Evolutionary conservation across 2,888 invertebrate genomes (phyloP).

Genomic region (Atethmia centrago): DNA sequence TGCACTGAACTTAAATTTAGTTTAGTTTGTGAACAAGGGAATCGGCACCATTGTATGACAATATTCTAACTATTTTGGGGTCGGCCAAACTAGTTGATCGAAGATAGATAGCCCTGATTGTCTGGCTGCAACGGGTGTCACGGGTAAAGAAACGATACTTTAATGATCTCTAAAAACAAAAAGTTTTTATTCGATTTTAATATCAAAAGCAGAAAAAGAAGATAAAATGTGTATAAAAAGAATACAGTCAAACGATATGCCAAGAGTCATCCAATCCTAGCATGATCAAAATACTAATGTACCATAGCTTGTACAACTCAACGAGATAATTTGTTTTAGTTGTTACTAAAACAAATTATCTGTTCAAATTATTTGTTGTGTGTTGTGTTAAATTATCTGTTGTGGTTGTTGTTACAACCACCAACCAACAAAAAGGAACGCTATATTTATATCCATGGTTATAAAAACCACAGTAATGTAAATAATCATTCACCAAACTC

Average conservation of each 20-base stretch:
- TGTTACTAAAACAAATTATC: too few relatives aligned
- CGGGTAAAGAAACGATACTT: neutral
- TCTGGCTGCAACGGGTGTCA: neutral
- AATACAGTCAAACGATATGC: neutral
- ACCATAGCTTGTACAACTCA: neutral
- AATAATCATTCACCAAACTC: slow-evolving; percentile 1
- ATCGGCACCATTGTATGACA: too few relatives aligned
- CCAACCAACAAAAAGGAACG: slow-evolving; percentile 31
- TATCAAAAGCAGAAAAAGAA: neutral
- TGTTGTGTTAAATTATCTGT: too few relatives aligned
- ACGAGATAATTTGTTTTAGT: neutral
- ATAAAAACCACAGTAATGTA: slow-evolving; percentile 20
- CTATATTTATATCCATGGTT: neutral
- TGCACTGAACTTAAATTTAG: too few relatives aligned
- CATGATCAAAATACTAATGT: slow-evolving; percentile 7
- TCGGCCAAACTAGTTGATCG: neutral
- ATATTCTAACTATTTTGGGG: neutral
- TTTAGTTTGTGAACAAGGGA: too few relatives aligned
- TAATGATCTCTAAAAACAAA: neutral
- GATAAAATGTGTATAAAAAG: too few relatives aligned
- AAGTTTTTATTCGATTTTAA: neutral
- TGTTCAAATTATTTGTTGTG: too few relatives aligned
- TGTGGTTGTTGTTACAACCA: too few relatives aligned
- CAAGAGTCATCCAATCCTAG: neutral
- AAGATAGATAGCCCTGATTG: neutral